Base-by-base conservation (phyloP, 2,888 invertebrate genomes). In the Empis livida region DNA sequence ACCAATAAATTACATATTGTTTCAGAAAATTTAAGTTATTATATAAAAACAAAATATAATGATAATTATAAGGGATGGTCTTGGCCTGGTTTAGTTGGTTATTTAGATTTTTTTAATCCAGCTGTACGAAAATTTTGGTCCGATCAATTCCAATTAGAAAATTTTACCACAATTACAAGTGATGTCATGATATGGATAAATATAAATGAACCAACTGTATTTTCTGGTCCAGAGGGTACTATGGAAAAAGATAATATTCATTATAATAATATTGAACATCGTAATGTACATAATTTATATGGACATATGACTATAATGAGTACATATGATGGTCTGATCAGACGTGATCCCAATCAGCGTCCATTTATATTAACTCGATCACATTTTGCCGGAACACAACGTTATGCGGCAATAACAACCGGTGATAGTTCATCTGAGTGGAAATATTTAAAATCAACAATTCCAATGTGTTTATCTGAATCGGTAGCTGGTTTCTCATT, bases 121-220 rank as follows among this genome's bases (percentile, higher is more conserved):
- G 80, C 71, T 30, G 88, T 88, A 0, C 72, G 82, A 15, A 78
- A 89, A 44, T 99, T 94, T 68, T 92, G 87, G 71, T 71, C 83
- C 3, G 77, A 78, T 15, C 75, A 82, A 44, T 82, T 74, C 63
- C 63, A 68, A 14, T 61, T 78, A 40, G 71, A 75, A 10, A 67
- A 67, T 45, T 70, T 66, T 41, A 61, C 63, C 40, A 65, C 91
- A 0, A 84, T 88, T 0, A 86, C 84, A 10, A 76, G 82, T 16
- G 85, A 92, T 59, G 81, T 94, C 0, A 85, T 87, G 68, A 79
- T 91, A 35, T 99, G 99, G 99, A 99, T 99, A 63, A 99, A 99
- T 59, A 99, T 99, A 99, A 99, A 99, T 59, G 99, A 99, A 63
- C 99, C 99, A 0, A 94, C 95, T 2, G 79, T 99, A 0, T 99